Evolutionary conservation across 2,888 invertebrate genomes (phyloP).

Genomic region (Myathropa florea): DNA sequence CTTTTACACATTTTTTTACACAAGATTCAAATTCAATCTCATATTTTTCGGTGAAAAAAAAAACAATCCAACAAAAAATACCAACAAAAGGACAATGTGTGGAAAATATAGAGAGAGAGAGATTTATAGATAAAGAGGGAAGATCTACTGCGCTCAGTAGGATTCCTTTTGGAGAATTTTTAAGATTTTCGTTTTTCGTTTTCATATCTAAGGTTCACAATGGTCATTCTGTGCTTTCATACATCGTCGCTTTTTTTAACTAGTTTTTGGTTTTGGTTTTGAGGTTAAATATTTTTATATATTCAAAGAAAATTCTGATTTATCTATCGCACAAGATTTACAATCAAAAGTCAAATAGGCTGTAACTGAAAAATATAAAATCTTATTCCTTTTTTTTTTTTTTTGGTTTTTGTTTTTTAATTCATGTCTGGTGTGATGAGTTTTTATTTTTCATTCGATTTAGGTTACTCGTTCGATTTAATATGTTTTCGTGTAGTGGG

Average conservation of each 20-base stretch:
- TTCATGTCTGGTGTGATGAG: slow-evolving; percentile 62
- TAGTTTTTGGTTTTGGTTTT: slow-evolving; percentile 72
- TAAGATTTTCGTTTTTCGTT: not conserved
- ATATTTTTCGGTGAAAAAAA: slow-evolving; percentile 10
- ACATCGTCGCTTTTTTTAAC: slow-evolving; percentile 19
- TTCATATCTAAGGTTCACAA: slow-evolving; percentile 62
- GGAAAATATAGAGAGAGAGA: not conserved
- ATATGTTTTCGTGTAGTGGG: slow-evolving; percentile 63
- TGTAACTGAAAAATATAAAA: slow-evolving; percentile 79
- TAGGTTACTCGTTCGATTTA: slow-evolving; percentile 64
- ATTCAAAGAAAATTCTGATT: slow-evolving; percentile 79
- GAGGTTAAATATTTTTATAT: slow-evolving; percentile 48
- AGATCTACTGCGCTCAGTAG: not conserved
- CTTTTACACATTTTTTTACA: slow-evolving; percentile 26
- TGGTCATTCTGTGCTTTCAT: slow-evolving; percentile 50
- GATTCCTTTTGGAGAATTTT: not conserved
- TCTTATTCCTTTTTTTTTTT: slow-evolving; percentile 67
- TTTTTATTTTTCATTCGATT: slow-evolving; percentile 48
- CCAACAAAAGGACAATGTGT: not conserved
- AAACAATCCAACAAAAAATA: not conserved
- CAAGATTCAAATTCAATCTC: not conserved
- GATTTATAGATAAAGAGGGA: not conserved
- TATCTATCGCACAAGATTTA: slow-evolving; percentile 81
- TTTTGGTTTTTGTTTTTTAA: slow-evolving; percentile 64
- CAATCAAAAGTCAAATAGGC: slow-evolving; percentile 81